A percentile compares a stretch with the other conserved stretches of the same genome.
Conservation (phyloP, 1,140 invertebrate species). For the Neodiprion pinetum region DNA sequence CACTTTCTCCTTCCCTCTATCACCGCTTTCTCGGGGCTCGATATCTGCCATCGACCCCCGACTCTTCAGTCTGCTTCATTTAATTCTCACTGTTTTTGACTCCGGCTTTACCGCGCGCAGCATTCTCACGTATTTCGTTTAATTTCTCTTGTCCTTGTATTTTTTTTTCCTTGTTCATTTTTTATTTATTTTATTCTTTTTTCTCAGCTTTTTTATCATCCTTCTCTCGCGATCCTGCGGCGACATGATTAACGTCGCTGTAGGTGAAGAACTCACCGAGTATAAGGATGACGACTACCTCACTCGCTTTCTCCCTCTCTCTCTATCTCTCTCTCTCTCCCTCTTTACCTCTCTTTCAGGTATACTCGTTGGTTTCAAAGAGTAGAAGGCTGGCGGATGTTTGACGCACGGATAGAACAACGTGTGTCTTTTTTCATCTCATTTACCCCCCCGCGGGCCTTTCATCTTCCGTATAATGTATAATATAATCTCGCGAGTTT, state of each 20-base stretch:
- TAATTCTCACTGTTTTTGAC: too few relatives aligned
- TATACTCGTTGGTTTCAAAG: neutral
- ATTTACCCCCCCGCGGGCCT: neutral
- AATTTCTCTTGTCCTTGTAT: too few relatives aligned
- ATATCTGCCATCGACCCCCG: neutral
- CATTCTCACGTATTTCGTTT: too few relatives aligned
- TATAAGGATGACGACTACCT: neutral
- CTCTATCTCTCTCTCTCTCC: neutral
- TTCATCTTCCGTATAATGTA: neutral
- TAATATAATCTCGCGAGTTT: too few relatives aligned
- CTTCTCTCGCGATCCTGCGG: too few relatives aligned
- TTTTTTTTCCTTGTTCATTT: too few relatives aligned
- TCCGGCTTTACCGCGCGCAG: too few relatives aligned
- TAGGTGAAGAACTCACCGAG: too few relatives aligned
- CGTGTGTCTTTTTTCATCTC: neutral
- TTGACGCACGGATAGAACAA: conserved; percentile 16
- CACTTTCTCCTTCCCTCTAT: neutral
- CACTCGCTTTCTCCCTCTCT: neutral
- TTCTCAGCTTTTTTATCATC: too few relatives aligned
- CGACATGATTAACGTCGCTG: too few relatives aligned
- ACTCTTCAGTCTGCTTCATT: too few relatives aligned
- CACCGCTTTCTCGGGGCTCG: neutral
- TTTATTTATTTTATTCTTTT: too few relatives aligned
- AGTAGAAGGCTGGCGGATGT: conserved; percentile 1
- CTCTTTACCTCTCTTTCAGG: neutral